A percentile compares a stretch with the other conserved stretches of the same genome.
Evolutionary conservation across 2,113 vertebrate genomes (phyloP).

Genomic region (Seriola rivoliana): DNA sequence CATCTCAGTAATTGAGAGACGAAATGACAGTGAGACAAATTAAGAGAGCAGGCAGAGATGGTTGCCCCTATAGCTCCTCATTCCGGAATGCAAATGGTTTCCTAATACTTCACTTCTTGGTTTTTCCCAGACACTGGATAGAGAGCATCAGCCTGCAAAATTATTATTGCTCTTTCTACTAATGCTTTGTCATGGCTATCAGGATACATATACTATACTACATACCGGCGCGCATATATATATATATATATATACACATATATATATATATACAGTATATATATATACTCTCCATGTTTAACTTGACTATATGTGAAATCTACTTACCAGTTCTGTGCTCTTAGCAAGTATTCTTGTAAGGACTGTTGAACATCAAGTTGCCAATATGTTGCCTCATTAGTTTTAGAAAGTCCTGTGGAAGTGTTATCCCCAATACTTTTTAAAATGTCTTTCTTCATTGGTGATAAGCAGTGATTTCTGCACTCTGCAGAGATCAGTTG

Average conservation of each 20-base stretch:
- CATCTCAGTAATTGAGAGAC: slow-evolving; percentile 72
- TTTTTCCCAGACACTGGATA: slow-evolving; percentile 20
- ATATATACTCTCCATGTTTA: background rate
- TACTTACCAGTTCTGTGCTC: background rate
- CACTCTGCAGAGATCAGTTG: slow-evolving; percentile 14
- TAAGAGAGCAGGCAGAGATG: slow-evolving; percentile 49
- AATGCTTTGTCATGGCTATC: slow-evolving; percentile 5
- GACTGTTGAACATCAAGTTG: slow-evolving; percentile 1
- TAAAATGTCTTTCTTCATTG: background rate
- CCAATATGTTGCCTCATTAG: slow-evolving; percentile 30
- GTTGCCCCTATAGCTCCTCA: slow-evolving; percentile 42
- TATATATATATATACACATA: too few relatives aligned
- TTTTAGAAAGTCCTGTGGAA: background rate
- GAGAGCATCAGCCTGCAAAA: background rate
- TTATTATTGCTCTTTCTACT: slow-evolving; percentile 1
- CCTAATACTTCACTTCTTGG: slow-evolving; percentile 29
- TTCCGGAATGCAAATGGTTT: slow-evolving; percentile 60
- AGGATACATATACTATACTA: background rate
- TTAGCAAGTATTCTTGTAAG: background rate
- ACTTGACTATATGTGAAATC: background rate
- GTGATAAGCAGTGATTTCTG: slow-evolving; percentile 19
- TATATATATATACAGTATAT: background rate
- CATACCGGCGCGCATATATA: too few relatives aligned
- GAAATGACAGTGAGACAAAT: slow-evolving; percentile 73
- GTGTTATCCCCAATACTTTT: slow-evolving; percentile 7